Base-by-base conservation (phyloP, 2,113 vertebrate species). In the Pedionomus torquatus region DNA sequence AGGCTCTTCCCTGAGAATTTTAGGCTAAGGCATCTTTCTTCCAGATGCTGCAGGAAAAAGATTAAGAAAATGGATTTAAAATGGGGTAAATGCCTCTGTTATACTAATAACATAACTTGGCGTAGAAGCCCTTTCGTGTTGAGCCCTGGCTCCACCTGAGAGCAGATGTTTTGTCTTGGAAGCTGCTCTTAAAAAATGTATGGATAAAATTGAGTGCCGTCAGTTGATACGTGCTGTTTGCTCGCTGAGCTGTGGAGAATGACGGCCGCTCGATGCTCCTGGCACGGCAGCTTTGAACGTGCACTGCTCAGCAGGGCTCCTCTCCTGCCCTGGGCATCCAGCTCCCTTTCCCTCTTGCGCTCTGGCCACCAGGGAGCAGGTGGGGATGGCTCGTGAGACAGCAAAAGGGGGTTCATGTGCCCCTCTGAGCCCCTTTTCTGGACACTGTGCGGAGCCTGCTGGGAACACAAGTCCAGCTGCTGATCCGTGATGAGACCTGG, bases 151-250 rank as follows among this genome's bases (percentile, higher is more conserved):
- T 91, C 49, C 49, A 84, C 52, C 74, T 60, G 54, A 24, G 75
- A 92, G 49, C 95, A 95, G 93, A 66, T 87, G 79, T 93, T 95
- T 57, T 66, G 66, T 41, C 78, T 87, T 90, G 82, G 94, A 58
- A 95, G 58, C 82, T 51, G 84, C 78, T 80, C 83, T 93, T 63
- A 55, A 49, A 83, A 84, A 85, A 89, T 33, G 90, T 26, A 18
- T 15, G 83, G 68, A 3, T 48, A 16, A 57, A 18, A 4, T 61
- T 68, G 48, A 1, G 70, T 44, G 41, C 81, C 0, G 2, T 43
- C 82, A 35, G 74, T 6, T 17, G 26, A 11, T 49, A 5, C 1
- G 1, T 11, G 74, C 58, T 5, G 41, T 41, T 51, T 75, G 49
- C 44, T 91, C 39, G 41, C 63, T 51, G 69, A 91, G 82, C 80